A percentile compares a stretch with the other conserved stretches of the same genome.
Conservation (phyloP, 2,797 vertebrate species). For the Atherinosoma microstoma region DNA sequence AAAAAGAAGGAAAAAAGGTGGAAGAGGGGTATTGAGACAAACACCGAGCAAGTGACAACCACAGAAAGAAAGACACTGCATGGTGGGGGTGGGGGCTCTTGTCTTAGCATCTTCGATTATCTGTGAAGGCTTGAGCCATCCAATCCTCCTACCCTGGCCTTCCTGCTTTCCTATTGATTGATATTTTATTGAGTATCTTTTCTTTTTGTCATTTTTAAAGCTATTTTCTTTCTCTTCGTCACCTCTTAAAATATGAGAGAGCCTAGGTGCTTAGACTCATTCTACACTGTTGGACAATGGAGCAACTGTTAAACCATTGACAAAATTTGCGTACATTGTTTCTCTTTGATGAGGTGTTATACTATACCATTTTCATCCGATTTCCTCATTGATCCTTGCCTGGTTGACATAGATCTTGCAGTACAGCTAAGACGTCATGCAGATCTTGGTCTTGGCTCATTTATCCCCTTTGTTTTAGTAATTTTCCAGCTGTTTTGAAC, state of each 20-base stretch:
- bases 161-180: slow-evolving; percentile 65
- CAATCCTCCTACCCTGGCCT: slow-evolving; percentile 47
- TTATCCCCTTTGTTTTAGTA: neutral
- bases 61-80: slow-evolving; percentile 47
- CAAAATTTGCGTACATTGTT: slow-evolving; percentile 33
- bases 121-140: slow-evolving; percentile 60
- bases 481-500: slow-evolving; percentile 18
- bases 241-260: slow-evolving; percentile 20
- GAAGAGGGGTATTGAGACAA: slow-evolving; percentile 36
- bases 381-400: slow-evolving; percentile 59
- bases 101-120: slow-evolving; percentile 76
- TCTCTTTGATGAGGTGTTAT: slow-evolving; percentile 45
- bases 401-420: slow-evolving; percentile 32
- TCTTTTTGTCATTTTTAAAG: slow-evolving; percentile 61
- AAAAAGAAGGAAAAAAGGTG: slow-evolving; percentile 15
- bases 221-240: slow-evolving; percentile 22
- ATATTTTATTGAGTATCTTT: slow-evolving; percentile 76
- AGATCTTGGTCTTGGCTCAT: slow-evolving; percentile 20
- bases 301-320: slow-evolving; percentile 4
- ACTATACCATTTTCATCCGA: slow-evolving; percentile 54
- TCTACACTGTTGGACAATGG: neutral
- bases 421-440: slow-evolving; percentile 7
- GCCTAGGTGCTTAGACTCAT: neutral
- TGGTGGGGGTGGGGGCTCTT: slow-evolving; percentile 68
- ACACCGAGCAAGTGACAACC: slow-evolving; percentile 51